These are phyloP conservation scores for Sorex fumeus DNA, from an alignment of 2,113 vertebrate genomes.

Conservation along the genomic window DNA sequence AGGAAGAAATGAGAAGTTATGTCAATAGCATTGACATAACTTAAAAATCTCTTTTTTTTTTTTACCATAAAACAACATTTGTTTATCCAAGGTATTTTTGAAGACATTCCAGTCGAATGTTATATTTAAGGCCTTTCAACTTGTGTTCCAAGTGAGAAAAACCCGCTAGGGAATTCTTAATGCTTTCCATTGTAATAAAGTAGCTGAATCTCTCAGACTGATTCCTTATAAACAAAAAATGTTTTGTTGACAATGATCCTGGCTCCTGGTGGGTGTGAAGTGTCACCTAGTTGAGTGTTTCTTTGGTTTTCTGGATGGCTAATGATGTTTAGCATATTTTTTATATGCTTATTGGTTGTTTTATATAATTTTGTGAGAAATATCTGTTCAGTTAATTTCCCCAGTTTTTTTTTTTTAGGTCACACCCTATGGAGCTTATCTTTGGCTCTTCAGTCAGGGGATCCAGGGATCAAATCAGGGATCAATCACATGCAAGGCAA, in stretches of 20 bases:
- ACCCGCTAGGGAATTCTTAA: not conserved
- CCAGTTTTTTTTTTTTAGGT: not conserved
- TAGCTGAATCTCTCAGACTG: not conserved
- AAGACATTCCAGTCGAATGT: not conserved
- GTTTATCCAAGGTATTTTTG: not conserved
- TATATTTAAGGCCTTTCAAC: not conserved
- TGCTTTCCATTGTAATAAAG: constrained; percentile 18
- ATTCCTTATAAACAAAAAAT: constrained; percentile 4
- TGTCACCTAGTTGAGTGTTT: not conserved
- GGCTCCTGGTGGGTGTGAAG: not conserved
- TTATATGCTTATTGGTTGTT: not conserved
- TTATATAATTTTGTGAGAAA: not conserved
- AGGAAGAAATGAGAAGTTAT: too few relatives aligned
- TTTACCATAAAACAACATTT: not conserved
- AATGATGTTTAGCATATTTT: not conserved
- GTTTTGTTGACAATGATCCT: not conserved
- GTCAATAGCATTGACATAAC: too few relatives aligned
- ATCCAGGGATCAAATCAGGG: too few relatives aligned
- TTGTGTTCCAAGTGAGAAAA: not conserved
- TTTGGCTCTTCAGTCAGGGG: too few relatives aligned
- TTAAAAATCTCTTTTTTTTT: not conserved
- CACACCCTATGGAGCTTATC: too few relatives aligned
- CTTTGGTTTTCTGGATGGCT: not conserved
- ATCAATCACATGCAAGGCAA: too few relatives aligned
- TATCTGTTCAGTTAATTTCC: not conserved